phyloP scores from a whole-genome alignment of 1,140 invertebrate genomes.

The Drosophila ananassae region DNA sequence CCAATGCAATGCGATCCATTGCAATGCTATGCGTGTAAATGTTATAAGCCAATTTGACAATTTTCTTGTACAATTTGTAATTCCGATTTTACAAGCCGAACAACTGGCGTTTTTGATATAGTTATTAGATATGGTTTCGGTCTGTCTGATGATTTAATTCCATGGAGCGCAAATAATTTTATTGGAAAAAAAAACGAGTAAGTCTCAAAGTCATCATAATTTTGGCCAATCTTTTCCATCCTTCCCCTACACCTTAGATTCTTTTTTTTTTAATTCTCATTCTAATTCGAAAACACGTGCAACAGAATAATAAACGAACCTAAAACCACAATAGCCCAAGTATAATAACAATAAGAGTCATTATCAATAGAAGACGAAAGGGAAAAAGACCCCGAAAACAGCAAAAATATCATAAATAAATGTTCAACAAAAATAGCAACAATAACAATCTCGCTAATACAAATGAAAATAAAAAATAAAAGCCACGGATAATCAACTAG shows the following conservation, averaged over 20 bases:
- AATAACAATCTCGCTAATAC: conserved; percentile 12
- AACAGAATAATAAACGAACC: conserved; percentile 3
- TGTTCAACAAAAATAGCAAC: conserved; percentile 61
- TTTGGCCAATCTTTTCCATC: conserved; percentile 15
- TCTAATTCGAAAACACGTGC: conserved; percentile 54
- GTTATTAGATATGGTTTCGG: conserved; percentile 68
- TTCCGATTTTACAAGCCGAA: conserved; percentile 56
- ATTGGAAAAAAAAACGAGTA: not conserved
- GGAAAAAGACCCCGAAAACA: conserved; percentile 5
- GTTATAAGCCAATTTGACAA: conserved; percentile 40
- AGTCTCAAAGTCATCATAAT: conserved; percentile 3
- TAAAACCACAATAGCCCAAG: conserved; percentile 38
- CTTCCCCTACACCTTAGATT: conserved; percentile 3
- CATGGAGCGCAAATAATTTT: conserved; percentile 1
- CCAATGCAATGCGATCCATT: conserved; percentile 60
- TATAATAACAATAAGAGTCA: conserved; percentile 65
- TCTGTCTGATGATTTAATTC: conserved; percentile 46
- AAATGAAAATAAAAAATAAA: not conserved
- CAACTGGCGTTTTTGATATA: conserved; percentile 59
- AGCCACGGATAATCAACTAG: conserved; percentile 25
- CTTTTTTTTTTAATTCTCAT: conserved; percentile 21
- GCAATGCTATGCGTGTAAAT: conserved; percentile 68
- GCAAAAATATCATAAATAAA: conserved; percentile 58
- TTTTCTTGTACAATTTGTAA: conserved; percentile 49
- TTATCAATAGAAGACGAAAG: conserved; percentile 47